A percentile compares a stretch with the other conserved stretches of the same genome.
Evolutionary conservation across 2,113 vertebrate species (phyloP).

Genomic region (Mustela nigripes): DNA sequence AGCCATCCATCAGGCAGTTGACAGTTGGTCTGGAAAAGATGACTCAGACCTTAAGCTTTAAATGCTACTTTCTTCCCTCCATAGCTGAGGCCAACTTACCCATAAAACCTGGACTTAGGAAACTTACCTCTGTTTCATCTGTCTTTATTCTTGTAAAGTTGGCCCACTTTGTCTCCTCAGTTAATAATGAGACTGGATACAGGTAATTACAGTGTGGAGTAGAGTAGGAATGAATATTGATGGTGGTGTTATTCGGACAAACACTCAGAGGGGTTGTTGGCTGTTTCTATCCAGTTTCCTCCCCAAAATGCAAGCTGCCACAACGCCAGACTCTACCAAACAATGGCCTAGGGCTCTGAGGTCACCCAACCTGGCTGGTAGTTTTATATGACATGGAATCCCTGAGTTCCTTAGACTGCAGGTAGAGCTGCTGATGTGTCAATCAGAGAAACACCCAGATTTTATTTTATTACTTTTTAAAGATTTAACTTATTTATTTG

Average conservation of each 20-base stretch:
- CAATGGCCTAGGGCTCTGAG: background rate
- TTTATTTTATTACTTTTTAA: background rate
- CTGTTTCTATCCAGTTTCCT: background rate
- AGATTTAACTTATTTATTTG: no score
- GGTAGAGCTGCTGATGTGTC: background rate
- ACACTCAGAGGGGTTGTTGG: background rate
- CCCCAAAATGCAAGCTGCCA: background rate
- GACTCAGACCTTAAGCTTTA: slow-evolving; percentile 84
- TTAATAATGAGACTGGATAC: background rate
- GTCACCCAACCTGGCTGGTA: background rate
- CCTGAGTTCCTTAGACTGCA: background rate
- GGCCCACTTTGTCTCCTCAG: background rate
- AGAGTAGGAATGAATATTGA: background rate
- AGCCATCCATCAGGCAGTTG: slow-evolving; percentile 82
- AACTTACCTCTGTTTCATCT: slow-evolving; percentile 28
- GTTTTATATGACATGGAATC: background rate
- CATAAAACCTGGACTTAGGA: slow-evolving; percentile 50
- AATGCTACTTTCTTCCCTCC: slow-evolving; percentile 73
- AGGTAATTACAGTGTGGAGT: background rate
- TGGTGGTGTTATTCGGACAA: background rate
- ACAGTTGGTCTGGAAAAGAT: slow-evolving; percentile 87
- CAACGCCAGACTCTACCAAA: background rate
- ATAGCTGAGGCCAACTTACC: slow-evolving; percentile 42
- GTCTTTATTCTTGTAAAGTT: slow-evolving; percentile 26
- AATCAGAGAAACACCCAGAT: background rate